Percentiles rank a stretch among this genome's conserved stretches.
Evolutionary conservation across 2,113 vertebrate genomes (phyloP).

Genomic region (Elanoides forficatus): DNA sequence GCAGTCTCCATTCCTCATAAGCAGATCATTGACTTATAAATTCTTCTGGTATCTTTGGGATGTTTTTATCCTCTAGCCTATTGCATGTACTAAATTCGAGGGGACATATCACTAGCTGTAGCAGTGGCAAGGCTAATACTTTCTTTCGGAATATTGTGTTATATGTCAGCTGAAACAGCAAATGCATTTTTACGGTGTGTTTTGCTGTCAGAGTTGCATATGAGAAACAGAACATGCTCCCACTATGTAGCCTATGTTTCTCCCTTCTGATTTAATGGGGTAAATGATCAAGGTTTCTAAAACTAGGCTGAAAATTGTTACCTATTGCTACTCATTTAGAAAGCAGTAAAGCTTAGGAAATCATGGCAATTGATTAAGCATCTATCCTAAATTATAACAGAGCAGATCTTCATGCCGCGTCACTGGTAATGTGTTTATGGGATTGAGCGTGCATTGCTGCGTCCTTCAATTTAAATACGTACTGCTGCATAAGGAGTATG

Average conservation of each 20-base stretch:
- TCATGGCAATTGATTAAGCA: slow-evolving; percentile 31
- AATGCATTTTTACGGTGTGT: slow-evolving; percentile 16
- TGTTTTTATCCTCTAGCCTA: neutral
- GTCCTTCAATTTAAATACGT: neutral
- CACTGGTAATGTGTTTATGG: neutral
- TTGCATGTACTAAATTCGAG: slow-evolving; percentile 19
- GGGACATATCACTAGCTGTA: slow-evolving; percentile 6
- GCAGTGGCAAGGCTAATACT: slow-evolving; percentile 36
- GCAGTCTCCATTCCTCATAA: slow-evolving; percentile 34
- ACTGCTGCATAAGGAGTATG: neutral
- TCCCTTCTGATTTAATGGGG: slow-evolving; percentile 14
- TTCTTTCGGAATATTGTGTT: neutral
- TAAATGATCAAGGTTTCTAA: slow-evolving; percentile 29
- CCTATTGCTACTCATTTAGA: neutral
- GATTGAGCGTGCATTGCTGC: neutral
- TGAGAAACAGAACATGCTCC: neutral
- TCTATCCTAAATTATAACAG: neutral
- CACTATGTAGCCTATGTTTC: neutral
- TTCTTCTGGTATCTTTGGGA: neutral
- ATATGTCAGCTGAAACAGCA: slow-evolving; percentile 9
- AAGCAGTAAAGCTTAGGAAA: neutral
- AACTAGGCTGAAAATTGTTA: neutral
- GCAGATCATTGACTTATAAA: slow-evolving; percentile 53
- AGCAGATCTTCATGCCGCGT: neutral
- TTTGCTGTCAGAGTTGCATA: slow-evolving; percentile 32